Evolutionary conservation across 2,113 vertebrate species (phyloP).

Genomic region (Phyllopteryx taeniolatus): DNA sequence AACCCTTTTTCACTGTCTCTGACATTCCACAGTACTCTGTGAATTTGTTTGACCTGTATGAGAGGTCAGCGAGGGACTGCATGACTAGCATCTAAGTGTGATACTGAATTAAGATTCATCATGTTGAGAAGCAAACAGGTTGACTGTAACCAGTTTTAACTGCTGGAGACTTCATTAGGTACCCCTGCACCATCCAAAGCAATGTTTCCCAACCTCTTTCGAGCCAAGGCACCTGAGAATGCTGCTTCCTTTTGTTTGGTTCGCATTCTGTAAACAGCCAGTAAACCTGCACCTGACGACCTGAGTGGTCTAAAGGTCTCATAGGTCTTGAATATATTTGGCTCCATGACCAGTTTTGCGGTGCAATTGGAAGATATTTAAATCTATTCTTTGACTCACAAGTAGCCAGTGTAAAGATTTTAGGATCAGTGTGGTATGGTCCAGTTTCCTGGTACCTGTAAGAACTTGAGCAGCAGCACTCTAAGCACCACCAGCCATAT

Average conservation of each 20-base stretch:
- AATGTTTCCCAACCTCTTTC: too few species aligned
- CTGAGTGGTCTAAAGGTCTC: too few species aligned
- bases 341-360: neutral
- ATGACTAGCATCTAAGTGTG: neutral
- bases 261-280: too few species aligned
- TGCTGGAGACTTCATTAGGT: neutral
- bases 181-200: neutral
- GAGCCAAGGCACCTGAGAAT: too few species aligned
- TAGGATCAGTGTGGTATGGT: neutral
- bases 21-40: constrained; percentile 1
- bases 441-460: neutral
- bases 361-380: neutral
- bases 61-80: neutral
- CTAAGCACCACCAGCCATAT: neutral
- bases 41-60: neutral
- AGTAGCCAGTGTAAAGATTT: neutral
- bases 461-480: neutral
- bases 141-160: neutral
- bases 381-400: neutral
- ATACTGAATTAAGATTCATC: neutral
- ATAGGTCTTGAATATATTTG: neutral
- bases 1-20: neutral
- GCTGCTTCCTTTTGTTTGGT: too few species aligned
- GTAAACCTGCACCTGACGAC: neutral
- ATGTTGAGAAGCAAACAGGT: neutral